phyloP scores from a whole-genome alignment of 2,888 invertebrate species.

The Orthonevra nobilis region DNA sequence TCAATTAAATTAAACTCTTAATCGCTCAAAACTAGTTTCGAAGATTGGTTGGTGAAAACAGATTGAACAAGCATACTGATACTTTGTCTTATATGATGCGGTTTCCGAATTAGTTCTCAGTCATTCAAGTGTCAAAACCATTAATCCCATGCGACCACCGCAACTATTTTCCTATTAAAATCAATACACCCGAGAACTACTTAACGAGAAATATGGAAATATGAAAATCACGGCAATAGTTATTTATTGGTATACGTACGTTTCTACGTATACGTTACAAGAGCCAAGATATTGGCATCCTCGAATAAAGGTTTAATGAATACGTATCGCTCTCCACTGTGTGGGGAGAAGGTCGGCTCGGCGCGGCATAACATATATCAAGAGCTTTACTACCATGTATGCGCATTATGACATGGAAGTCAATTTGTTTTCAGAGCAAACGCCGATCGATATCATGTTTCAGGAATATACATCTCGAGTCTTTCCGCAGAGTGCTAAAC shows the following conservation, averaged over 20 bases:
- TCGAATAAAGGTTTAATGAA: constrained; percentile 59
- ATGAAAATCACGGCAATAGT: constrained; percentile 40
- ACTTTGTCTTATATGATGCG: no score
- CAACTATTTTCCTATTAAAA: no score
- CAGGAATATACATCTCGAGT: constrained; percentile 46
- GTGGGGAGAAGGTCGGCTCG: constrained; percentile 6
- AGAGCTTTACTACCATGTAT: constrained; percentile 53
- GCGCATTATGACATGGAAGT: constrained; percentile 69
- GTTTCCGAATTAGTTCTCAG: no score
- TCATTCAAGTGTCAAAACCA: no score
- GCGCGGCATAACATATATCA: constrained; percentile 5
- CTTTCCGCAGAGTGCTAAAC: constrained; percentile 26
- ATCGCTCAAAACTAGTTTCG: no score
- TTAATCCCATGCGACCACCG: no score
- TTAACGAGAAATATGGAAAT: constrained; percentile 41
- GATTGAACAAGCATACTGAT: no score
- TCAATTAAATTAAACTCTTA: no score
- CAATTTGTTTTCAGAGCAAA: constrained; percentile 66
- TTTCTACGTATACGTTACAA: constrained; percentile 20
- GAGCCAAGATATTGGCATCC: constrained; percentile 48
- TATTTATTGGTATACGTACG: constrained; percentile 33
- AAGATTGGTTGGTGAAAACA: no score
- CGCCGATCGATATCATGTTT: constrained; percentile 63
- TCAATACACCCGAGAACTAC: constrained; percentile 38
- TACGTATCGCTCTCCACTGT: constrained; percentile 49